These are phyloP conservation scores for Leucophenga montana DNA, from an alignment of 2,888 invertebrate genomes.

Conservation along the genomic window DNA sequence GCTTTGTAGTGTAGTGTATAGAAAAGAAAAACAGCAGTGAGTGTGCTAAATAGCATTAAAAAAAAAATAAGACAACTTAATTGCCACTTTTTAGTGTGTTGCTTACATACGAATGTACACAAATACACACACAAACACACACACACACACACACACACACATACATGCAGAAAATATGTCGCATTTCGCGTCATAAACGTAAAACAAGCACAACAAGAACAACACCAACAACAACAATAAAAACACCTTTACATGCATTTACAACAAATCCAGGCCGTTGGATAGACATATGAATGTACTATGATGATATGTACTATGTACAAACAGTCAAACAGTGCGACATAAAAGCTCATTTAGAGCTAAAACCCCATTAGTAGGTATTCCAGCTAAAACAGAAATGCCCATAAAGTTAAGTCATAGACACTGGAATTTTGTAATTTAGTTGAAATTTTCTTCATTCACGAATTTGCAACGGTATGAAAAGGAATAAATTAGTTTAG, in stretches of 20 bases:
- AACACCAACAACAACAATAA: neutral
- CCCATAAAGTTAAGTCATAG: slow-evolving; percentile 17
- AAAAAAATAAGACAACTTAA: slow-evolving; percentile 11
- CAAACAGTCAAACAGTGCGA: neutral
- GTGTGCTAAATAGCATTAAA: neutral
- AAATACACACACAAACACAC: slow-evolving; percentile 14
- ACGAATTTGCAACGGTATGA: neutral
- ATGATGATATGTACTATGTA: neutral
- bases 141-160: slow-evolving; percentile 7
- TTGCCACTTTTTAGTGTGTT: slow-evolving; percentile 9
- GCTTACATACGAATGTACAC: slow-evolving; percentile 1
- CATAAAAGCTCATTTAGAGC: too few relatives aligned
- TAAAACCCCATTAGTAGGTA: too few relatives aligned
- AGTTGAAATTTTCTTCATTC: neutral
- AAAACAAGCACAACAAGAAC: neutral
- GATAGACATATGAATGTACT: neutral
- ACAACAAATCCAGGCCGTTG: neutral
- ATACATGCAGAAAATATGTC: slow-evolving; percentile 8
- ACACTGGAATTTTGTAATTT: slow-evolving; percentile 13
- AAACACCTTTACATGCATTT: neutral
- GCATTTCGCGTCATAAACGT: slow-evolving; percentile 9
- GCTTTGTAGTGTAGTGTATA: too few relatives aligned
- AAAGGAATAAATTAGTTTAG: neutral
- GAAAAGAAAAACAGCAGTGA: too few relatives aligned
- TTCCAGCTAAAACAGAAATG: neutral